Evolutionary conservation across 2,113 vertebrate genomes (phyloP), one percentile per base, ranked within the genome.

Genomic region (Paraplagusia blochii): DNA sequence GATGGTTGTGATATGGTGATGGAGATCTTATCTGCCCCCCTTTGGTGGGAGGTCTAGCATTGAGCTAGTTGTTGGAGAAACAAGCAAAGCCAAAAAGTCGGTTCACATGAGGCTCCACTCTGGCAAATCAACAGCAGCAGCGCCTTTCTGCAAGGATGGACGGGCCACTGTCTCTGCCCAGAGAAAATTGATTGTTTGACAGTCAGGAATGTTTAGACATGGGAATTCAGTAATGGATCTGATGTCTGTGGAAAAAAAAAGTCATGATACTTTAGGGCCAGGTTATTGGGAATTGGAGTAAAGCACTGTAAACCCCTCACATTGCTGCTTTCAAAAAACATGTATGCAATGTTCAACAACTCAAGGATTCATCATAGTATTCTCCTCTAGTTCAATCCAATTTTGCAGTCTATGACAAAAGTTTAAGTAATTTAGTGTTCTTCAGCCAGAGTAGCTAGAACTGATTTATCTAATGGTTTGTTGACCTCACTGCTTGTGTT

Each of bases 41-140:
- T 1, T 0, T 33, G 53, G 61, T 58, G 44, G 60, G 61, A 66
- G 44, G 22, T 44, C 47, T 61, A 52, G 46, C 57, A 53, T 70
- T 59, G 76, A 22, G 43, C 55, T 50, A 59, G 64, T 46, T 35
- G 56, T 61, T 48, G 12, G 10, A 59, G 53, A 36, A n/a, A 11
- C 53, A 50, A 64, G 44, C 58, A 46, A 19, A 72, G 61, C 50
- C 53, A 57, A 73, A 59, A 51, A 75, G 69, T 72, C 62, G 63
- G 47, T 34, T 22, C 7, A 38, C 17, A 44, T 0, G 15, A 43
- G 60, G 56, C 3, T 17, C 19, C 5, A 4, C 35, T 49, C 48
- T 12, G 44, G 36, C 17, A 11, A 13, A 44, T 35, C 44, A 6
- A 35, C 60, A 47, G 22, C 22, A 29, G 22, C 22, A 29, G 22